Conservation (phyloP, 2,888 invertebrate species). For the Rotaria socialis region DNA sequence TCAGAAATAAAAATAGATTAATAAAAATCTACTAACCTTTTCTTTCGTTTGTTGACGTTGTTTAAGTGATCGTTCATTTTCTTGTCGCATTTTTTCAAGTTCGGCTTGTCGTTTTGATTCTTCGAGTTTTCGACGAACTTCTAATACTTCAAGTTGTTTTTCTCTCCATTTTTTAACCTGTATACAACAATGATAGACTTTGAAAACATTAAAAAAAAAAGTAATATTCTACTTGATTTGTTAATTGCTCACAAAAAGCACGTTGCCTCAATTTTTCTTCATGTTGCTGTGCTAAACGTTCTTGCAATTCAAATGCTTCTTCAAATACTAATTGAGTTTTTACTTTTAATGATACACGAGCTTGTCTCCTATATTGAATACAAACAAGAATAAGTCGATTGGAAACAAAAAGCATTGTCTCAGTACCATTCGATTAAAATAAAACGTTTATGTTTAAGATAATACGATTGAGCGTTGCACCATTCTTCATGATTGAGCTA, state of each 20-base stretch:
- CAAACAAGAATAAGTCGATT: no score
- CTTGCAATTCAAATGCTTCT: constrained; percentile 34
- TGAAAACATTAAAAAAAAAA: no score
- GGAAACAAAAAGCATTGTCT: neutral
- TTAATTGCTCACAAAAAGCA: constrained; percentile 14
- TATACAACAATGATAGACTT: no score
- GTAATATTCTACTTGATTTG: neutral
- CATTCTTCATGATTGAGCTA: constrained; percentile 34
- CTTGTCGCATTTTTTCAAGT: constrained; percentile 32
- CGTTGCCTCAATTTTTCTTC: constrained; percentile 32
- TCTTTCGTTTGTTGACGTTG: constrained; percentile 19
- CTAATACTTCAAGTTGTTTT: constrained; percentile 34
- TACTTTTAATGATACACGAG: neutral
- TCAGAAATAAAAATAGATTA: no score
- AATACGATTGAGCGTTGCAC: neutral
- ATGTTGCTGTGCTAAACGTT: neutral
- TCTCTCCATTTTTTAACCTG: constrained; percentile 38
- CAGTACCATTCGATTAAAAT: constrained; percentile 21
- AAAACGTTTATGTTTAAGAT: neutral
- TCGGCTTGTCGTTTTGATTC: constrained; percentile 3
- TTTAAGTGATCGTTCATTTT: constrained; percentile 27
- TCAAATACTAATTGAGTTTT: constrained; percentile 12
- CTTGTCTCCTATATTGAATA: constrained; percentile 6
- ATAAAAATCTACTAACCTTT: neutral
- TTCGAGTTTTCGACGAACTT: neutral